These are phyloP conservation scores for Andricus quercusramuli DNA, from an alignment of 2,888 invertebrate genomes.

Conservation along the genomic window DNA sequence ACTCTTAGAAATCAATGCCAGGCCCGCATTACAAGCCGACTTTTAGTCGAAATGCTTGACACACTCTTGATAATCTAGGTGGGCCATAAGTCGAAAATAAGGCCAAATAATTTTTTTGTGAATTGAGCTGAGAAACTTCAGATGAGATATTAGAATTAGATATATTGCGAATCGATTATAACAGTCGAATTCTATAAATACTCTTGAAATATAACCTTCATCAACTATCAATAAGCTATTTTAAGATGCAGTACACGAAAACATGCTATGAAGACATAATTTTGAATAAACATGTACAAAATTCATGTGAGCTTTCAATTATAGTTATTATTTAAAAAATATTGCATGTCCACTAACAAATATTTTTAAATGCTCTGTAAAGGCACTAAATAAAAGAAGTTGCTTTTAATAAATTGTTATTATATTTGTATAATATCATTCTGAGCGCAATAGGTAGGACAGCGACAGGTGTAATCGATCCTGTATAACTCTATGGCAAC, in stretches of 20 bases:
- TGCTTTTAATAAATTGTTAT: neutral
- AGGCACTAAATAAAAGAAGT: neutral
- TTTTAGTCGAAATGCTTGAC: too few species aligned
- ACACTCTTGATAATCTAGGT: too few species aligned
- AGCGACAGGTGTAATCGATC: constrained; percentile 66
- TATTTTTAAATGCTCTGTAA: too few species aligned
- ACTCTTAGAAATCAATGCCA: too few species aligned
- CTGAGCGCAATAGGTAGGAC: constrained; percentile 12
- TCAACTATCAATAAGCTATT: neutral
- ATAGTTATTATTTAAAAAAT: too few species aligned
- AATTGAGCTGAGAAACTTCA: too few species aligned
- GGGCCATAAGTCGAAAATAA: too few species aligned
- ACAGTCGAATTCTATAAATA: constrained; percentile 3
- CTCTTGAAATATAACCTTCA: neutral
- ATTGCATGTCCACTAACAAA: too few species aligned
- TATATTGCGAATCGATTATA: neutral
- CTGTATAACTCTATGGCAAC: constrained; percentile 71
- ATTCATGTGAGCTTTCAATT: neutral
- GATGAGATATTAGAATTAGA: neutral
- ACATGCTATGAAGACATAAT: neutral
- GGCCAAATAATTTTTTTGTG: too few species aligned
- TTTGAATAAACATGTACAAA: neutral
- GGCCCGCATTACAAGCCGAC: too few species aligned
- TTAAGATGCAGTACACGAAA: neutral
- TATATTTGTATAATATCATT: neutral